phyloP scores from a whole-genome alignment of 2,113 vertebrate genomes.

The Arizona elegans region DNA sequence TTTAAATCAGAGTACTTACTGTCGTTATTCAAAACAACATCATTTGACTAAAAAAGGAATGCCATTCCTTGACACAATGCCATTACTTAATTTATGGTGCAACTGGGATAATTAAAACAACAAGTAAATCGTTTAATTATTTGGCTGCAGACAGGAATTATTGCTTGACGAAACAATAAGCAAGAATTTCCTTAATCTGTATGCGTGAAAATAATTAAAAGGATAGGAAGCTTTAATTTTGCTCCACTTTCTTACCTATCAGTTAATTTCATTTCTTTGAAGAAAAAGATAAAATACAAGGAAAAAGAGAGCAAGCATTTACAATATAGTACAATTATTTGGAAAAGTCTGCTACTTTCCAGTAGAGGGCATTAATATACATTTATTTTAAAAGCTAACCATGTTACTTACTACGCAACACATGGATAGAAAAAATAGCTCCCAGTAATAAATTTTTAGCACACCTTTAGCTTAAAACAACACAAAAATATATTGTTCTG shows the following conservation, averaged over 20 bases:
- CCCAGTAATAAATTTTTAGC: background rate
- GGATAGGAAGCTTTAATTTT: background rate
- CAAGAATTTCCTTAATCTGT: background rate
- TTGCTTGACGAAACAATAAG: background rate
- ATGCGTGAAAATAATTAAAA: background rate
- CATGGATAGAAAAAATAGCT: background rate
- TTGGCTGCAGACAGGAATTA: background rate
- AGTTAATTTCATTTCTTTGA: background rate
- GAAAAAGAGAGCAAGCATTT: background rate
- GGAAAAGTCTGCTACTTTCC: slow-evolving; percentile 37
- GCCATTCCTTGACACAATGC: background rate
- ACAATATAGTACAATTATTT: slow-evolving; percentile 28
- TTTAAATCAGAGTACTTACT: background rate
- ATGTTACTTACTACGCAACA: background rate
- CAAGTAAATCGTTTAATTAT: background rate
- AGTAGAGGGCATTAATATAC: slow-evolving; percentile 37
- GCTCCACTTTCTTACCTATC: background rate
- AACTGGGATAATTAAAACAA: background rate
- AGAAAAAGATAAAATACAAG: background rate
- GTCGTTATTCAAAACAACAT: background rate
- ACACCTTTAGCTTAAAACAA: background rate
- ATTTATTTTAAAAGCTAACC: slow-evolving; percentile 31
- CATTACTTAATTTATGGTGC: background rate
- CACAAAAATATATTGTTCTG: background rate
- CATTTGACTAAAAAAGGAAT: background rate